Evolutionary conservation across 1,140 invertebrate genomes (phyloP), one percentile per base, ranked within the genome.

Genomic region (Aphelinus certus): DNA sequence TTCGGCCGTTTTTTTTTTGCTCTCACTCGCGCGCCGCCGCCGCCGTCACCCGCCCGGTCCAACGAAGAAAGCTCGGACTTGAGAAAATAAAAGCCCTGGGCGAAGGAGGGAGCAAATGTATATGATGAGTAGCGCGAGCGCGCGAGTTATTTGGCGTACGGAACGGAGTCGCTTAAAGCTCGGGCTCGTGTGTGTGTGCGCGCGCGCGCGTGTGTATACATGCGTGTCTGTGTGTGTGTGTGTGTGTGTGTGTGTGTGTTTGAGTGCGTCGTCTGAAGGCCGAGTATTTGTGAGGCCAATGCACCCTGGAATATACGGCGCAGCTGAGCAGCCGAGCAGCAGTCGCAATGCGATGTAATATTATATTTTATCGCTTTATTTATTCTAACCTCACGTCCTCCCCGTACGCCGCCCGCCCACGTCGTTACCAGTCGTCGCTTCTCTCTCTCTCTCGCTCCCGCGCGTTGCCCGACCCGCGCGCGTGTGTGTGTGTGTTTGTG

Each of bases 311-410:
- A 84, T 84, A 83, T 82, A 83, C 82, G 78, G 81, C 81, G 78
- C 81, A 81, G 79, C 77, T 78, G 26, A 77, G 81, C 79, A 78
- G 79, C 80, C 76, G 26, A 26, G 47, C 67, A 75, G 73, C 67
- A 75, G 73, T 76, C 75, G 75, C 75, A 79, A 71, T 71, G 62
- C 71, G 68, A 71, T 75, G 72, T 73, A 80, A 84, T 84, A 83
- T 83, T 84, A 81, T 81, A 84, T 84, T 84, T 84, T 83, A 82
- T 83, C 83, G 82, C 80, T 83, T 83, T 84, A 83, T 84, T 84
- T 84, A 83, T 84, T 84, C 79, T 82, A 84, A 81, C 79, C 79
- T 84, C 81, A 77, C 79, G 79, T 75, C 82, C 77, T 68, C 78
- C 76, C 79, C 77, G 72, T 76, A 61, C 71, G 73, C 74, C 79